phyloP scores from a whole-genome alignment of 1,140 invertebrate genomes.

The Thaumetopoea pityocampa region DNA sequence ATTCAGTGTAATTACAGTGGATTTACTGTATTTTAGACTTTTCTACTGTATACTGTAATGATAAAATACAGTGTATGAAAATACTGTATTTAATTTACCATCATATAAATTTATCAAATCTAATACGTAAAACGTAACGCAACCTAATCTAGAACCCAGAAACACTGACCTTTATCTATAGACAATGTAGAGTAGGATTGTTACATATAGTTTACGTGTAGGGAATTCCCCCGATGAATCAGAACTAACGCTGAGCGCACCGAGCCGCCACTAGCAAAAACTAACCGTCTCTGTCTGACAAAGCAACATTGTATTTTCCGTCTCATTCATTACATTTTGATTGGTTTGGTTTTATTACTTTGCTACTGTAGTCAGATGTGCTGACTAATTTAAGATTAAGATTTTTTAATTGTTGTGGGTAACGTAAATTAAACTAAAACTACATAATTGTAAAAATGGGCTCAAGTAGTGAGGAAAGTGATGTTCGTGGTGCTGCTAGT shows the following conservation, averaged over 20 bases:
- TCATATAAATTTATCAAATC: not conserved
- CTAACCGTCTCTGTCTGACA: not conserved
- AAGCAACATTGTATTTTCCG: not conserved
- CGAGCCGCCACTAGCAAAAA: not conserved
- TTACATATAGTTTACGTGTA: not conserved
- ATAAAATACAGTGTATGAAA: constrained; percentile 5
- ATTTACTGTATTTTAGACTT: constrained; percentile 1
- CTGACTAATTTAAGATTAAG: too few species aligned
- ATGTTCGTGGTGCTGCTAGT: too few species aligned
- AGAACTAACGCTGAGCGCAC: not conserved
- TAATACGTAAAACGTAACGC: not conserved
- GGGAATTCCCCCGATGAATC: not conserved
- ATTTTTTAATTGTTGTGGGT: too few species aligned
- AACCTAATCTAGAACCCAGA: constrained; percentile 1
- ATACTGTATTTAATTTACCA: not conserved
- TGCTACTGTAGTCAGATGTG: too few species aligned
- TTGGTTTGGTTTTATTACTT: constrained; percentile 2
- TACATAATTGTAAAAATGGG: too few species aligned
- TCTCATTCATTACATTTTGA: not conserved
- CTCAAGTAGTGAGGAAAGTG: too few species aligned
- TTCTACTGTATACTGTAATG: constrained; percentile 4
- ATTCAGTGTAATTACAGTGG: too few species aligned
- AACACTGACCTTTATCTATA: not conserved
- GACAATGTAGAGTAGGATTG: not conserved
- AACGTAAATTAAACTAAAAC: too few species aligned